Percentiles rank a stretch among this genome's conserved stretches.
Evolutionary conservation across 2,888 invertebrate genomes (phyloP).

Genomic region (Leptopilina drosophilae): DNA sequence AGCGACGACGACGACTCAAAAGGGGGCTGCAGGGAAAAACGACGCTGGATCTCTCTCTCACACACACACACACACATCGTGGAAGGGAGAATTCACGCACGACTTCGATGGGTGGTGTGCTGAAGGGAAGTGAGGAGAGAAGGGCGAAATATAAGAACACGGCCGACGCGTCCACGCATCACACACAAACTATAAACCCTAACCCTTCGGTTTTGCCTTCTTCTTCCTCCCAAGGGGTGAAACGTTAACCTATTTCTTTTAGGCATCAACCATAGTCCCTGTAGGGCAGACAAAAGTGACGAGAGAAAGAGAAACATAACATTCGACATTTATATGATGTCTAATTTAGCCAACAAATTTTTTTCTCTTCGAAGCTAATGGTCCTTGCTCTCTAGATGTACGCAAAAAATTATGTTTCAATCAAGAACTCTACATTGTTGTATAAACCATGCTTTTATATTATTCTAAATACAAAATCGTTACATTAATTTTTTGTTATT

Average conservation of each 20-base stretch:
- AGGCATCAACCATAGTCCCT: constrained; percentile 44
- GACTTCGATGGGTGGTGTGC: constrained; percentile 1
- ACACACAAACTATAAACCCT: constrained; percentile 48
- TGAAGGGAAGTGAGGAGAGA: constrained; percentile 56
- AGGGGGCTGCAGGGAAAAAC: constrained; percentile 45
- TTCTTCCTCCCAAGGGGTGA: constrained; percentile 51
- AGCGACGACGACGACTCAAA: constrained; percentile 20
- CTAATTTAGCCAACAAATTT: no score
- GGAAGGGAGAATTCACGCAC: constrained; percentile 51
- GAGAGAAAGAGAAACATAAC: not conserved
- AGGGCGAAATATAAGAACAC: constrained; percentile 68
- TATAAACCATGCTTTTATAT: no score
- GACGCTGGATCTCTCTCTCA: constrained; percentile 11
- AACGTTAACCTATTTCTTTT: constrained; percentile 56
- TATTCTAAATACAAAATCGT: no score
- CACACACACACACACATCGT: not conserved
- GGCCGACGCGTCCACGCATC: constrained; percentile 64
- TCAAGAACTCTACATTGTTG: no score
- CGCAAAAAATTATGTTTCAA: no score
- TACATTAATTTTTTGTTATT: no score
- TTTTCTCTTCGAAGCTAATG: no score
- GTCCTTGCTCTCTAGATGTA: no score
- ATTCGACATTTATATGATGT: not conserved
- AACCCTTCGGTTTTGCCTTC: constrained; percentile 48
- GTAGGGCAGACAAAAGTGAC: constrained; percentile 14